phyloP scores from a whole-genome alignment of 2,888 invertebrate species.

The Sphaeridia pumilis region DNA sequence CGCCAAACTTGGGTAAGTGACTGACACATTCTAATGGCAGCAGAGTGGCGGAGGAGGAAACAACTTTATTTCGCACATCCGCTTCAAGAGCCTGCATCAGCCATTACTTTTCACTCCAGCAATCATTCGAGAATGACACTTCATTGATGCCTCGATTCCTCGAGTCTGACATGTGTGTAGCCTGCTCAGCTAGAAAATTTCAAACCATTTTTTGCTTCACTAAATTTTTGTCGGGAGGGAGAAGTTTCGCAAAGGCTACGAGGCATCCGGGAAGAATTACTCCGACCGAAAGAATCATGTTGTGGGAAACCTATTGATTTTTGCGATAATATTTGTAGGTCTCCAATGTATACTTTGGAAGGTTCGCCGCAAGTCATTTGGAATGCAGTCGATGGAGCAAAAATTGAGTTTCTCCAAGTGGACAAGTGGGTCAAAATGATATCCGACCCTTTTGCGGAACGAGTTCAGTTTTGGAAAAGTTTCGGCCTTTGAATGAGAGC shows the following conservation, averaged over 20 bases:
- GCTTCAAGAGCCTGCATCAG: neutral
- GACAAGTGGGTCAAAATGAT: slow-evolving; percentile 15
- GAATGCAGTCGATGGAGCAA: slow-evolving; percentile 20
- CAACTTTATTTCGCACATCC: neutral
- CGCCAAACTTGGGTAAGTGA: slow-evolving; percentile 9
- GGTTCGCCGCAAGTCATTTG: slow-evolving; percentile 23
- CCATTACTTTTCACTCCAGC: no score
- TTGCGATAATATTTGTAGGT: slow-evolving; percentile 12
- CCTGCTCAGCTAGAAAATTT: no score
- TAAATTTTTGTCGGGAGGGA: no score
- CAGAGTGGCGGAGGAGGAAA: no score
- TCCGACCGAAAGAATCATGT: neutral
- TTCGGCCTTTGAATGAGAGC: neutral
- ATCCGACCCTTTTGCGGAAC: slow-evolving; percentile 10
- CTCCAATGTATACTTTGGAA: slow-evolving; percentile 23
- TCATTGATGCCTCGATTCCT: no score
- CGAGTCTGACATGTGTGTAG: no score
- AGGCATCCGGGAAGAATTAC: no score
- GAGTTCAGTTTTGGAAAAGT: slow-evolving; percentile 15
- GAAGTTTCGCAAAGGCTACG: no score
- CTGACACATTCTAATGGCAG: neutral
- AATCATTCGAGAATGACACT: no score
- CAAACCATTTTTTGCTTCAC: no score
- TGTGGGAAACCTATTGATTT: neutral
- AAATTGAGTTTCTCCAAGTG: slow-evolving; percentile 22